Conservation (phyloP, 2,797 vertebrate species). For the Buceros bicornis region DNA sequence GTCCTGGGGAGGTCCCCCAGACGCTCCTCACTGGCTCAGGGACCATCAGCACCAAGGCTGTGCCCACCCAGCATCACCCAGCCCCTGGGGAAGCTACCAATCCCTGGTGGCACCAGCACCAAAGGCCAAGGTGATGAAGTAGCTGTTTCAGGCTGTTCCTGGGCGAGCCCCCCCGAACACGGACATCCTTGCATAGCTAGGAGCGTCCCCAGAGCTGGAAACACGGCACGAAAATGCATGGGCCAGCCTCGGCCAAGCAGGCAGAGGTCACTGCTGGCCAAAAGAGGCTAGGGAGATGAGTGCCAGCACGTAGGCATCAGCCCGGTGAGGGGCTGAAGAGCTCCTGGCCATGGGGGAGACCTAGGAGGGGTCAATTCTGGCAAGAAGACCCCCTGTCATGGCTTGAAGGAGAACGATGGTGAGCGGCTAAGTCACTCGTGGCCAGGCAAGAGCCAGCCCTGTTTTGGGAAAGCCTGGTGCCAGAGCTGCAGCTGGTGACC, state of each 20-base stretch:
- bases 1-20: neutral
- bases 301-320: neutral
- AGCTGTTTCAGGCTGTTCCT: neutral
- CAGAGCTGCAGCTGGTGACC: neutral
- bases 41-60: neutral
- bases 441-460: neutral
- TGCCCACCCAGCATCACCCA: neutral
- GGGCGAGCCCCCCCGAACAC: neutral
- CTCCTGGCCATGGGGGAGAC: neutral
- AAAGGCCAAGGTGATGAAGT: neutral
- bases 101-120: neutral
- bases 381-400: neutral
- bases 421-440: neutral
- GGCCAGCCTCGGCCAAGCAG: neutral
- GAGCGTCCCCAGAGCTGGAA: neutral
- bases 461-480: neutral
- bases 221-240: rapidly evolving
- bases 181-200: neutral
- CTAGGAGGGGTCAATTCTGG: neutral
- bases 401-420: neutral
- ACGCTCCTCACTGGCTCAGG: neutral
- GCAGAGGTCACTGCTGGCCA: neutral
- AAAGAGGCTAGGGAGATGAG: neutral
- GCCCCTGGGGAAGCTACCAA: neutral
- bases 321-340: neutral